phyloP scores from a whole-genome alignment of 1,140 invertebrate species.

The Trichogramma pretiosum region DNA sequence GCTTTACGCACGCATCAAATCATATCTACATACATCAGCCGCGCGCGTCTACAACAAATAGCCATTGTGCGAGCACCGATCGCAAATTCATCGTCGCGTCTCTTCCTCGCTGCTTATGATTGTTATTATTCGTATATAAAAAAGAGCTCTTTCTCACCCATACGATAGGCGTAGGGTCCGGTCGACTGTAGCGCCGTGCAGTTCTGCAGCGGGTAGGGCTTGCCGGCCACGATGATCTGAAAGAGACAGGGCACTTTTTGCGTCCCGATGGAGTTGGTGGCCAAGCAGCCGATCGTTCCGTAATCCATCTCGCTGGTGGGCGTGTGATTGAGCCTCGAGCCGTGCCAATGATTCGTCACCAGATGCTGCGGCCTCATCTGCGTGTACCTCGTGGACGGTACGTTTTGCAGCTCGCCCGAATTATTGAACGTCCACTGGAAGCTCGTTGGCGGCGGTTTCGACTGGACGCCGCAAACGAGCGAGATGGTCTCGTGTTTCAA shows the following conservation, averaged over 20 bases:
- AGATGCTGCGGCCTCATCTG: constrained; percentile 30
- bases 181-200: constrained; percentile 58
- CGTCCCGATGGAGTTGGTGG: constrained; percentile 66
- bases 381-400: constrained; percentile 56
- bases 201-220: constrained; percentile 77
- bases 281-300: constrained; percentile 76
- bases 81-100: too few species aligned
- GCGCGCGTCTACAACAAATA: too few species aligned
- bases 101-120: too few species aligned
- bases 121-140: not conserved
- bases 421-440: constrained; percentile 87
- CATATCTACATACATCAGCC: too few species aligned
- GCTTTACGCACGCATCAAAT: too few species aligned
- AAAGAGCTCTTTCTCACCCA: constrained; percentile 25
- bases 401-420: constrained; percentile 68
- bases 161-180: constrained; percentile 33
- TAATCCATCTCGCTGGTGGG: constrained; percentile 78
- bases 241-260: constrained; percentile 77
- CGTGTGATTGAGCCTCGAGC: constrained; percentile 73
- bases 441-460: constrained; percentile 68
- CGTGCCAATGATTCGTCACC: constrained; percentile 50
- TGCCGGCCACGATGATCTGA: constrained; percentile 56
- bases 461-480: constrained; percentile 74
- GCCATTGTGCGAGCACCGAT: too few species aligned
- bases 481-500: constrained; percentile 75